Conservation (phyloP, 2,888 invertebrate genomes). For the Drosophila formosana region DNA sequence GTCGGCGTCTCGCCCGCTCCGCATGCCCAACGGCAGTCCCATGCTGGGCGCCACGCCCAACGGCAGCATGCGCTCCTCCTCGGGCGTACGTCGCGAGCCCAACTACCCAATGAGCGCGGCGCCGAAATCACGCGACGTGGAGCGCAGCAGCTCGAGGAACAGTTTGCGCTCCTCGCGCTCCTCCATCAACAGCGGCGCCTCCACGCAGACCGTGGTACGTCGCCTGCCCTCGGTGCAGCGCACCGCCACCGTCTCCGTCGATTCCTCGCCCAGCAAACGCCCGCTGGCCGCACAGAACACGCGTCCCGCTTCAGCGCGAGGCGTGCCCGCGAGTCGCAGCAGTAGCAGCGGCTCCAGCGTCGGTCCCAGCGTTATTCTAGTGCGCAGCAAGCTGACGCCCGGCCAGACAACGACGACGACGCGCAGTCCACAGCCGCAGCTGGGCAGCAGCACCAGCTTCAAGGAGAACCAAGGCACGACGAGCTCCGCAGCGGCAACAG, state of each 20-base stretch:
- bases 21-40: constrained; percentile 86
- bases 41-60: constrained; percentile 88
- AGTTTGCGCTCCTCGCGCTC: constrained; percentile 93
- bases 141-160: constrained; percentile 91
- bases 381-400: constrained; percentile 63
- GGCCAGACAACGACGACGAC: constrained; percentile 17
- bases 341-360: constrained; percentile 88
- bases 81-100: constrained; percentile 62
- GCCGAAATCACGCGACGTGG: constrained; percentile 87
- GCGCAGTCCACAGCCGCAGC: constrained; percentile 33
- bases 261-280: constrained; percentile 84
- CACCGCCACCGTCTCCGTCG: constrained; percentile 81
- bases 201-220: constrained; percentile 92
- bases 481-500: constrained; percentile 26
- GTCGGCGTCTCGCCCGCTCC: constrained; percentile 87
- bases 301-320: constrained; percentile 69
- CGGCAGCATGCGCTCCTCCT: constrained; percentile 84
- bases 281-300: constrained; percentile 86
- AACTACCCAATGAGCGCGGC: constrained; percentile 47
- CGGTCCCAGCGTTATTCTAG: constrained; percentile 85
- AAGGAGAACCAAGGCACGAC: constrained; percentile 84
- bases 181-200: constrained; percentile 92
- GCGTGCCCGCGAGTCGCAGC: constrained; percentile 87
- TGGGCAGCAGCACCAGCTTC: constrained; percentile 84
- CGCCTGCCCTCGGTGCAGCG: constrained; percentile 86